These are phyloP conservation scores for Thera britannica DNA, from an alignment of 2,888 invertebrate species.

Conservation along the genomic window DNA sequence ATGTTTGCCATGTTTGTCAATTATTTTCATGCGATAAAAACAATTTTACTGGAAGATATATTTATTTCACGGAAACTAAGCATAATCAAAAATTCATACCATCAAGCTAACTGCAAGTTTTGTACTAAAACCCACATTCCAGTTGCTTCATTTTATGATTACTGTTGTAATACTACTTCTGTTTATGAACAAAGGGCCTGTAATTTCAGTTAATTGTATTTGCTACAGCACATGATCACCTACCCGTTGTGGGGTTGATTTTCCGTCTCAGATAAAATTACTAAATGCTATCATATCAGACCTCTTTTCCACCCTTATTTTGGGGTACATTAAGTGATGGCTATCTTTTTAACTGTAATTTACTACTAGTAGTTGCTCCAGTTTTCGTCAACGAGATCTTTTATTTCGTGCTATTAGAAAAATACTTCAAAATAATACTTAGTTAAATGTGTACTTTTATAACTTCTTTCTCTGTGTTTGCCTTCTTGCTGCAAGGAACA, in stretches of 20 bases:
- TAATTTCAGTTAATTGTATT: slow-evolving; percentile 64
- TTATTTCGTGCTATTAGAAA: no score
- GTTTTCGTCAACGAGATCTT: not conserved
- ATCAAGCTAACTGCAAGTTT: not conserved
- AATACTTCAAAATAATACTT: no score
- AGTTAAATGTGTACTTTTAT: no score
- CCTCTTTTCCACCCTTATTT: slow-evolving; percentile 2
- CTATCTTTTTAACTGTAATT: slow-evolving; percentile 10
- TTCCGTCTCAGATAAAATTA: slow-evolving; percentile 49
- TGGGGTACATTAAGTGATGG: not conserved
- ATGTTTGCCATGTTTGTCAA: no score
- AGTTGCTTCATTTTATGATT: slow-evolving; percentile 35
- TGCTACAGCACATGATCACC: slow-evolving; percentile 56
- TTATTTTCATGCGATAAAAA: no score
- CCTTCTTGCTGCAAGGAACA: no score
- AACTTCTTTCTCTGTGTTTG: no score
- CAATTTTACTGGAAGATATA: no score
- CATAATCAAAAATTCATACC: not conserved
- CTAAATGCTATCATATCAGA: slow-evolving; percentile 43
- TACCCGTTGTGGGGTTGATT: slow-evolving; percentile 51
- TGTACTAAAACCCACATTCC: not conserved
- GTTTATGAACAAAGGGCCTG: slow-evolving; percentile 59
- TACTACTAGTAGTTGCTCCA: not conserved
- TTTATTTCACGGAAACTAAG: not conserved
- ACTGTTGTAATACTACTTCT: slow-evolving; percentile 51